Conservation (phyloP, 2,797 vertebrate genomes). For the Labroides dimidiatus region DNA sequence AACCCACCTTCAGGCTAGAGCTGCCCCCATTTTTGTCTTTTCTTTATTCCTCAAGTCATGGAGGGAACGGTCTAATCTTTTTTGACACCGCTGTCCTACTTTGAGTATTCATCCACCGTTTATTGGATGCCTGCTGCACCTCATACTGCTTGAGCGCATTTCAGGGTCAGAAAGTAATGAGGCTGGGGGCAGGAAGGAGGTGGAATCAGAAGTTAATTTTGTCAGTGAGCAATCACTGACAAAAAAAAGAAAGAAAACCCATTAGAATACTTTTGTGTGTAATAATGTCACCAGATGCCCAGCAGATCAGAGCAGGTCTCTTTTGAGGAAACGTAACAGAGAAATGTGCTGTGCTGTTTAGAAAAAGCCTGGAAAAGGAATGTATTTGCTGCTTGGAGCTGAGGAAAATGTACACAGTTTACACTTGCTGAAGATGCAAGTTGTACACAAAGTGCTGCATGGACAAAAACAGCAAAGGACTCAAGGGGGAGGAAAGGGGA, state of each 20-base stretch:
- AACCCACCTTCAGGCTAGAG: slow-evolving; percentile 47
- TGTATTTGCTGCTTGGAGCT: background rate
- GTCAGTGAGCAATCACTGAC: no score
- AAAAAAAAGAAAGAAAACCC: no score
- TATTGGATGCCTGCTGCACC: slow-evolving; percentile 40
- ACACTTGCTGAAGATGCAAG: background rate
- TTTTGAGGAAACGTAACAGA: background rate
- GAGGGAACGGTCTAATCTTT: slow-evolving; percentile 53
- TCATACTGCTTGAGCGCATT: slow-evolving; percentile 22
- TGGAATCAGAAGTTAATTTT: background rate
- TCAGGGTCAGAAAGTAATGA: slow-evolving; percentile 17
- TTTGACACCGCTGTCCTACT: slow-evolving; percentile 72
- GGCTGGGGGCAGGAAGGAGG: background rate
- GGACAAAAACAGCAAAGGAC: slow-evolving; percentile 4
- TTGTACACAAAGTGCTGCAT: slow-evolving; percentile 4
- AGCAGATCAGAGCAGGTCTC: background rate
- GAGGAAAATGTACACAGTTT: background rate
- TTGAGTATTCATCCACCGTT: slow-evolving; percentile 49
- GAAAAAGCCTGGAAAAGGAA: background rate
- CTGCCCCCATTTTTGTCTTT: slow-evolving; percentile 62
- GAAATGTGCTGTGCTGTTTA: slow-evolving; percentile 16
- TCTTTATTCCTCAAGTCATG: slow-evolving; percentile 50
- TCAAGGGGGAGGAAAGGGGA: background rate
- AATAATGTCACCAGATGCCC: background rate
- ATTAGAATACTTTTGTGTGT: background rate